Conservation (phyloP, 2,113 vertebrate species). For the Oenanthe melanoleuca region DNA sequence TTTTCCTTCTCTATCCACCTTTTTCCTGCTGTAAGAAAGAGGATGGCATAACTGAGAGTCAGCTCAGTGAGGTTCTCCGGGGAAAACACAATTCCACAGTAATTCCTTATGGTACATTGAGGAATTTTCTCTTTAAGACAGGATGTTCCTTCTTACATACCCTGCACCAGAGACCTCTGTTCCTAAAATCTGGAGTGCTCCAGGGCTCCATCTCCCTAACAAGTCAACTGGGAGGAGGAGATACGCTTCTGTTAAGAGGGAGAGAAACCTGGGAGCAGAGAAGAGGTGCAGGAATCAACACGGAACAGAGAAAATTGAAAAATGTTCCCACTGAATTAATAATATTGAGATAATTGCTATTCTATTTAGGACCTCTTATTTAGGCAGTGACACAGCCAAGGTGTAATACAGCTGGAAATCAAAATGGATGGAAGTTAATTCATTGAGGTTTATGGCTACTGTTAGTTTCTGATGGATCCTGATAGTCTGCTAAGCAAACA, state of each 20-base stretch:
- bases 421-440: not conserved
- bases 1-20: not conserved
- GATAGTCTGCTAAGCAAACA: not conserved
- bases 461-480: slow-evolving; percentile 12
- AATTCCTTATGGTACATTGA: not conserved
- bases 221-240: not conserved
- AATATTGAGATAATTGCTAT: not conserved
- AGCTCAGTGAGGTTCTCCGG: not conserved
- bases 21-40: not conserved
- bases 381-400: not conserved
- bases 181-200: not conserved
- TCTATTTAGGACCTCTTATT: not conserved
- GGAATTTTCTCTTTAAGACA: not conserved
- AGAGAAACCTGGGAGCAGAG: not conserved
- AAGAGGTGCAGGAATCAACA: not conserved
- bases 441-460: not conserved
- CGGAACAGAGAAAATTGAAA: not conserved
- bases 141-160: not conserved
- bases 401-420: not conserved
- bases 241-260: not conserved
- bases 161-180: not conserved
- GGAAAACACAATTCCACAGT: not conserved
- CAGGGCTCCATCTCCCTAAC: not conserved
- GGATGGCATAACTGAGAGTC: not conserved
- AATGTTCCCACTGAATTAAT: not conserved